phyloP scores from a whole-genome alignment of 92 coral and sea anemone genomes.

The Pocillopora meandrina region DNA sequence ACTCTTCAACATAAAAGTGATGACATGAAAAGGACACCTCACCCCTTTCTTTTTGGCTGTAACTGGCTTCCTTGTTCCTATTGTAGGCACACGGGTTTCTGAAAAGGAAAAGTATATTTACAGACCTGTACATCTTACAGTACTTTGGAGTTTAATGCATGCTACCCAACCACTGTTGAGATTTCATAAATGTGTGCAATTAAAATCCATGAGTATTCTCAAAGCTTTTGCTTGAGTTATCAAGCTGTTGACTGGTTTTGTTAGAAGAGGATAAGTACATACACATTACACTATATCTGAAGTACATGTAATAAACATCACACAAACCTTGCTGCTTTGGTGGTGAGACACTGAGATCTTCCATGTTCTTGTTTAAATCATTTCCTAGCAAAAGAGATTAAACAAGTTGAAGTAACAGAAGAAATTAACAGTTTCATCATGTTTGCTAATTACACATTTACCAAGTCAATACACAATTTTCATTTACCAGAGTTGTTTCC shows the following conservation, averaged over 20 bases:
- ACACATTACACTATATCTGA: neutral
- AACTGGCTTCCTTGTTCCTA: slow-evolving; percentile 89
- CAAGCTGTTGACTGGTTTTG: too few species aligned
- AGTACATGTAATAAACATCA: neutral
- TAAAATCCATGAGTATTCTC: too few species aligned
- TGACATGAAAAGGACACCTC: neutral
- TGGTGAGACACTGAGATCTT: slow-evolving; percentile 90
- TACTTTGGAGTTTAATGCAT: too few species aligned
- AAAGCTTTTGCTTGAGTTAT: too few species aligned
- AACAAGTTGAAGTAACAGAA: too few species aligned
- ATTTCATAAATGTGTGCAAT: too few species aligned
- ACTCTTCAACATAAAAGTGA: neutral
- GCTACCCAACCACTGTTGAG: too few species aligned
- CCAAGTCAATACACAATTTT: neutral
- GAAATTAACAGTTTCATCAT: too few species aligned
- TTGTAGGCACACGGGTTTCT: slow-evolving; percentile 92
- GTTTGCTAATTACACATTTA: too few species aligned
- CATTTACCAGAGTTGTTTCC: slow-evolving; percentile 71
- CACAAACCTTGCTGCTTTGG: slow-evolving; percentile 91
- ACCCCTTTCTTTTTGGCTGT: slow-evolving; percentile 92
- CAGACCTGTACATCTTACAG: neutral
- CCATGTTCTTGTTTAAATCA: slow-evolving; percentile 68
- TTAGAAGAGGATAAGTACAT: too few species aligned
- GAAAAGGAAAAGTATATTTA: neutral
- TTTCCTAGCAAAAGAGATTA: slow-evolving; percentile 24